Evolutionary conservation across 2,797 vertebrate genomes (phyloP).

Genomic region (Lithobates sylvaticus): DNA sequence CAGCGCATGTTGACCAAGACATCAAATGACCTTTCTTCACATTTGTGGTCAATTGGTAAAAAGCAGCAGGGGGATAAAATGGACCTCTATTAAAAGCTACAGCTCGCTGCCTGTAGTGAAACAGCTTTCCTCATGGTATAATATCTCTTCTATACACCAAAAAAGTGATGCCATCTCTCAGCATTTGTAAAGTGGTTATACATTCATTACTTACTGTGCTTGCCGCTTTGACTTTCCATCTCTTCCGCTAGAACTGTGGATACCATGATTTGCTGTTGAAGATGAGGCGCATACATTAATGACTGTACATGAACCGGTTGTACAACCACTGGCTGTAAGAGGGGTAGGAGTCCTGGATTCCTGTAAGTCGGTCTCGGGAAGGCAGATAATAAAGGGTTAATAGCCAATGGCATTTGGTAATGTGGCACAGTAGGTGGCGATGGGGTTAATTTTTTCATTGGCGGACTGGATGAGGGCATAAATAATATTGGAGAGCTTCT

Average conservation of each 20-base stretch:
- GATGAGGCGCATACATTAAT: conserved; percentile 86
- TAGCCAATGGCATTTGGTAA: conserved; percentile 80
- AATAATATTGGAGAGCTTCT: conserved; percentile 78
- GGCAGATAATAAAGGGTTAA: conserved; percentile 78
- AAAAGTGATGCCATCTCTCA: neutral
- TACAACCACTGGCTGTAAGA: conserved; percentile 86
- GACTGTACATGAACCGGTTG: conserved; percentile 79
- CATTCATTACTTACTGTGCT: conserved; percentile 75
- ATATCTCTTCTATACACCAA: no score
- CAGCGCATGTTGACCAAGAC: no score
- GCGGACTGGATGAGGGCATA: conserved; percentile 80
- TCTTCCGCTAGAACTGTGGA: conserved; percentile 80
- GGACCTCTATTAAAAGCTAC: no score
- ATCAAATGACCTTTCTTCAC: no score
- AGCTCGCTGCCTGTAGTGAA: no score
- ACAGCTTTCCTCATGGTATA: no score
- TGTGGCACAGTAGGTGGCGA: conserved; percentile 81
- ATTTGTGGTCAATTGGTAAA: no score
- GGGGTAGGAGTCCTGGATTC: conserved; percentile 80
- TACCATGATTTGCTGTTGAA: conserved; percentile 88
- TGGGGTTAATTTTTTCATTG: conserved; percentile 77
- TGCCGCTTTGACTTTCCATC: conserved; percentile 77
- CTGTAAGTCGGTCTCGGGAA: conserved; percentile 79
- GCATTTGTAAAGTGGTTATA: neutral
- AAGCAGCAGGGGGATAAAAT: no score